These are phyloP conservation scores for Agonopterix heracliana DNA, from an alignment of 2,888 invertebrate species.

Conservation along the genomic window DNA sequence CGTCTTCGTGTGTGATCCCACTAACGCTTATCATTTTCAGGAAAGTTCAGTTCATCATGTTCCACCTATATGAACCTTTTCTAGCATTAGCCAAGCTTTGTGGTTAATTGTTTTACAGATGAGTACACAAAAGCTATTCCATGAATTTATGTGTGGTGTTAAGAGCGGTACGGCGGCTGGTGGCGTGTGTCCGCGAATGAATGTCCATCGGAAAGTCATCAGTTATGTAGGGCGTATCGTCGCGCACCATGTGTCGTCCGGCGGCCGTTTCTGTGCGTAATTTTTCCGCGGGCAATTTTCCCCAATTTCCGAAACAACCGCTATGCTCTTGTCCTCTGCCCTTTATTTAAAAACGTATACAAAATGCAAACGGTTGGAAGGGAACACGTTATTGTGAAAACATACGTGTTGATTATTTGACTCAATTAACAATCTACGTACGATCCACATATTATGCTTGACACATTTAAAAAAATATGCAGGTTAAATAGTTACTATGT, in stretches of 20 bases:
- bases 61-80: constrained; percentile 1
- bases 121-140: constrained; percentile 33
- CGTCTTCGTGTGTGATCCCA: too few relatives aligned
- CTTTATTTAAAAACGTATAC: constrained; percentile 48
- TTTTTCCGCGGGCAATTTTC: constrained; percentile 65
- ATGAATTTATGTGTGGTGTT: constrained; percentile 41
- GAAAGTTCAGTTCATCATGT: too few relatives aligned
- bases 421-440: constrained; percentile 23
- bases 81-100: constrained; percentile 20
- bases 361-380: constrained; percentile 38
- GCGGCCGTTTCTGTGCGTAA: constrained; percentile 48
- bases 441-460: too few relatives aligned
- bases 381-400: constrained; percentile 16
- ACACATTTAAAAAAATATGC: too few relatives aligned
- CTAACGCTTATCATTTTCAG: too few relatives aligned
- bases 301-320: constrained; percentile 61
- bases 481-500: too few relatives aligned
- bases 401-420: constrained; percentile 23
- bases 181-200: constrained; percentile 48
- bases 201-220: constrained; percentile 74
- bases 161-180: constrained; percentile 29
- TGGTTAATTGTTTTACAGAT: constrained; percentile 41
- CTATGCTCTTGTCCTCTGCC: constrained; percentile 38
- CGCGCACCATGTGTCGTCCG: constrained; percentile 69
- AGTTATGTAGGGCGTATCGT: constrained; percentile 70